Evolutionary conservation across 1,140 invertebrate genomes (phyloP).

Genomic region (Nasonia giraulti): DNA sequence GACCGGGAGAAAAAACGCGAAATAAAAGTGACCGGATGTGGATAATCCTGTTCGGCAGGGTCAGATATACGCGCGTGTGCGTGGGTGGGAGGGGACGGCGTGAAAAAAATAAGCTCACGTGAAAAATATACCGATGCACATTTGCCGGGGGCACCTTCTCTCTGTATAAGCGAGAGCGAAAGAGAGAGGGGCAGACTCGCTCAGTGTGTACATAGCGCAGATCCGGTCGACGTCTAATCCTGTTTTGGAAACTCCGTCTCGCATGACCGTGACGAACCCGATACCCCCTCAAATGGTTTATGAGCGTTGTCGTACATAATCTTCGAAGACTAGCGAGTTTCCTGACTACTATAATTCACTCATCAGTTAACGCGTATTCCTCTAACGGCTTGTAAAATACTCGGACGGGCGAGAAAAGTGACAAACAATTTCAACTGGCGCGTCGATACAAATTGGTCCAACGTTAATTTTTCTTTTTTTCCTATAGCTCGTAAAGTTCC

Average conservation of each 20-base stretch:
- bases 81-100: constrained; percentile 21
- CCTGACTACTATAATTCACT: not conserved
- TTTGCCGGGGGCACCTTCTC: constrained; percentile 47
- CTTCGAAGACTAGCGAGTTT: not conserved
- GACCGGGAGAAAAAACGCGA: constrained; percentile 56
- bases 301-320: not conserved
- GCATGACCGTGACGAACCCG: constrained; percentile 66
- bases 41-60: constrained; percentile 63
- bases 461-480: not conserved
- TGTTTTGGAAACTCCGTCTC: constrained; percentile 67
- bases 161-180: not conserved
- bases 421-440: constrained; percentile 2
- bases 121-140: constrained; percentile 62
- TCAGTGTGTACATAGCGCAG: constrained; percentile 10
- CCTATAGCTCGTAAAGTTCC: not conserved
- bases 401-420: not conserved
- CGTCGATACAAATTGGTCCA: constrained; percentile 11
- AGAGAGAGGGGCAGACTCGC: not conserved
- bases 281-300: constrained; percentile 55
- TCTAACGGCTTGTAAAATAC: not conserved
- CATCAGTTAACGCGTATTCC: not conserved
- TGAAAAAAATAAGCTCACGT: constrained; percentile 43
- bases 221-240: constrained; percentile 62
- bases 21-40: constrained; percentile 71
- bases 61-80: not conserved